Conservation (phyloP, 1,140 invertebrate genomes). For the Argopecten irradians region DNA sequence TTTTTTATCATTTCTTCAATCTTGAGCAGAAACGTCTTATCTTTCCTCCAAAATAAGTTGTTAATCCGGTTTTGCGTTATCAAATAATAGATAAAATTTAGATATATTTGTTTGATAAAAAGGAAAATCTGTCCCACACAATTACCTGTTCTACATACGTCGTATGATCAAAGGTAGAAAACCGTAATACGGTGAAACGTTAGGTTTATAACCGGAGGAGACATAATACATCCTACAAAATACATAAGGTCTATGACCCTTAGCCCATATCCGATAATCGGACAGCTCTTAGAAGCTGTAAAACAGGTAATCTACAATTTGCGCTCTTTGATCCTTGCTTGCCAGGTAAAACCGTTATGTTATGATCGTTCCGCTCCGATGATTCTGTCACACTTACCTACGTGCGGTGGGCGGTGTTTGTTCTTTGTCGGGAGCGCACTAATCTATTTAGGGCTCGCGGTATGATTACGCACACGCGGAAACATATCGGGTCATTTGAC, state of each 20-base stretch:
- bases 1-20: no score
- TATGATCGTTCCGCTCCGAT: background rate
- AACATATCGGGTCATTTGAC: background rate
- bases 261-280: background rate
- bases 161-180: background rate
- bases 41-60: background rate
- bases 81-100: no score
- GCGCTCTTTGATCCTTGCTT: background rate
- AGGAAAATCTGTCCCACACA: no score
- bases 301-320: background rate
- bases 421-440: background rate
- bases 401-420: background rate
- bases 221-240: background rate
- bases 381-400: constrained; percentile 1
- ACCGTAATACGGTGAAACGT: background rate
- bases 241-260: background rate
- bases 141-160: background rate
- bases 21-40: no score
- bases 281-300: background rate
- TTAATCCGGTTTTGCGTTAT: background rate
- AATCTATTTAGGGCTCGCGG: background rate
- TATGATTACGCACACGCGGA: background rate
- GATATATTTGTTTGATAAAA: no score
- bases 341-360: background rate
- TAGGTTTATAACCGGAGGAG: background rate